A percentile compares a stretch with the other conserved stretches of the same genome.
Evolutionary conservation across 1,140 invertebrate species (phyloP).

Genomic region (Hycleus cichorii): DNA sequence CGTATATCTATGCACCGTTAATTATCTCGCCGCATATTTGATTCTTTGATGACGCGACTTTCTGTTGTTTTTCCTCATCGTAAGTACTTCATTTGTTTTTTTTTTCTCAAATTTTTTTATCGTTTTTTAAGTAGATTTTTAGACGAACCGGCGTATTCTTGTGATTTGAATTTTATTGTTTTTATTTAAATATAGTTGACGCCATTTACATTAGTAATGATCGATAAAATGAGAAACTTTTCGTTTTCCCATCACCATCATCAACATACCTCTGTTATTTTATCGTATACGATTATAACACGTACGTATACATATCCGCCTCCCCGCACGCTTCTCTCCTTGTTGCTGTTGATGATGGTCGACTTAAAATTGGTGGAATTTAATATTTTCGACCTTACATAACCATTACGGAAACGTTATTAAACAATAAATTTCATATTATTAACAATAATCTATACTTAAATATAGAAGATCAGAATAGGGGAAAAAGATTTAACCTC

Average conservation of each 20-base stretch:
- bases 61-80: neutral
- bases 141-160: too few species aligned
- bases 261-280: neutral
- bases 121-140: too few species aligned
- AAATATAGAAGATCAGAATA: neutral
- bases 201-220: constrained; percentile 5
- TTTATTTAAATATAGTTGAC: neutral
- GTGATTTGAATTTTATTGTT: neutral
- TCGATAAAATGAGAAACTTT: constrained; percentile 1
- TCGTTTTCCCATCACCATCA: neutral
- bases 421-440: neutral
- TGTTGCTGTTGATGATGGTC: too few species aligned
- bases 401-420: too few species aligned
- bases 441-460: neutral
- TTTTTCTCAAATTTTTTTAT: too few species aligned
- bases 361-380: too few species aligned
- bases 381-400: too few species aligned
- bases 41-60: neutral
- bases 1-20: neutral
- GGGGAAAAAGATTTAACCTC: too few species aligned
- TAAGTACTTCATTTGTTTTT: too few species aligned
- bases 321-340: too few species aligned
- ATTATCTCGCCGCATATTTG: neutral
- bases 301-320: neutral
- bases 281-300: neutral